Percentiles rank a stretch among this genome's conserved stretches.
phyloP scores from a whole-genome alignment of 2,888 invertebrate species.

The Oscheius myriophilus region DNA sequence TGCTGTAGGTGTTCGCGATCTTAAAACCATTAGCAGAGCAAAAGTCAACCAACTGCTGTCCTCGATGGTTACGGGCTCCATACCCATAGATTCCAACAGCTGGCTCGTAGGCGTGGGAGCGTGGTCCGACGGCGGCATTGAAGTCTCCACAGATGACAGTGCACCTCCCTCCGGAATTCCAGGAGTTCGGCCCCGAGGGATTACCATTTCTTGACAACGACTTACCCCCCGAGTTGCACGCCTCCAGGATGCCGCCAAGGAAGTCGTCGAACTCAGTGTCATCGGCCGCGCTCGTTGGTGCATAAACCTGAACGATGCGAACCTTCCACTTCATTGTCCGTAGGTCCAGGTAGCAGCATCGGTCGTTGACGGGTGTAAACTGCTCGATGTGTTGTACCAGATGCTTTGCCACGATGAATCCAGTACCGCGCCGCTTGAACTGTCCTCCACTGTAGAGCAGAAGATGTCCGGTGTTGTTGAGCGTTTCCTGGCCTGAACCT shows the following conservation, averaged over 20 bases:
- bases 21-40: slow-evolving; percentile 2
- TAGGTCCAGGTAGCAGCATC: not conserved
- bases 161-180: not conserved
- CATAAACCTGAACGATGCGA: not conserved
- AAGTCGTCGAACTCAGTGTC: not conserved
- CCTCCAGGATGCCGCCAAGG: not conserved
- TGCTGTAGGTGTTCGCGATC: slow-evolving; percentile 7
- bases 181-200: not conserved
- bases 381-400: not conserved
- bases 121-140: slow-evolving; percentile 8
- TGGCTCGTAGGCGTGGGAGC: not conserved
- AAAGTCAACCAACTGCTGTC: slow-evolving; percentile 13
- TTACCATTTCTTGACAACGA: slow-evolving; percentile 1
- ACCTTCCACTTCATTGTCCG: not conserved
- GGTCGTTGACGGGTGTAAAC: not conserved
- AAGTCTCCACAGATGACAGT: slow-evolving; percentile 3
- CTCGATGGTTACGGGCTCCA: slow-evolving; percentile 8
- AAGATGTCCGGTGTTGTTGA: not conserved
- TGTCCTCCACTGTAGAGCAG: slow-evolving; percentile 10
- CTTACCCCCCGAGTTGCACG: not conserved
- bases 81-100: slow-evolving; percentile 14
- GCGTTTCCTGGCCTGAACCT: not conserved
- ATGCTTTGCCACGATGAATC: slow-evolving; percentile 20
- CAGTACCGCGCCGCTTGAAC: slow-evolving; percentile 2
- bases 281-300: not conserved